Evolutionary conservation across 2,888 invertebrate species (phyloP).

Genomic region (Spatulosminthurus flaviceps): DNA sequence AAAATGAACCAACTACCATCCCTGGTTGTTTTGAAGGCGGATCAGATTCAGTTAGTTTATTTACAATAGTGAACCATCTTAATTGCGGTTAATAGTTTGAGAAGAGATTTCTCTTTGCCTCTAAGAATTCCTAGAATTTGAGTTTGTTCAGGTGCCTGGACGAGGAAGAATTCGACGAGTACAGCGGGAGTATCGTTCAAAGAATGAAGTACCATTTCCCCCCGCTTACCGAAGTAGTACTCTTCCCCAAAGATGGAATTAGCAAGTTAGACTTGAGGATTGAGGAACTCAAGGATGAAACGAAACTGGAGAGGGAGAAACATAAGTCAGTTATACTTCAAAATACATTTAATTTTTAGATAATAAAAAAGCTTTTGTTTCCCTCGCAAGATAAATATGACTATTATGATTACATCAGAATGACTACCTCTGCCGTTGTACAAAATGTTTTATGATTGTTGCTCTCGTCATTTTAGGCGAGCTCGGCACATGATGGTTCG

Average conservation of each 20-base stretch:
- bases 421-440: no score
- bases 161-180: conserved; percentile 56
- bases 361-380: no score
- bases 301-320: conserved; percentile 51
- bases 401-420: no score
- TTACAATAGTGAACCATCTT: no score
- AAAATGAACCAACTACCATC: conserved; percentile 81
- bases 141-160: conserved; percentile 61
- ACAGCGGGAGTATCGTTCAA: conserved; percentile 49
- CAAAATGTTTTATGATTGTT: conserved; percentile 5
- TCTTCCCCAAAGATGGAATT: conserved; percentile 59
- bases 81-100: no score
- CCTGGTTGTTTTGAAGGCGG: conserved; percentile 75
- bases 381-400: no score
- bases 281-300: conserved; percentile 54
- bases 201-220: conserved; percentile 56
- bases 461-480: conserved; percentile 41
- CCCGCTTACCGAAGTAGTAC: conserved; percentile 54
- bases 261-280: conserved; percentile 52
- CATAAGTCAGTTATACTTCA: conserved; percentile 52
- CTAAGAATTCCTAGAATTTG: no score
- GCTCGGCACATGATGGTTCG: conserved; percentile 58
- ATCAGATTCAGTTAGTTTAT: conserved; percentile 74
- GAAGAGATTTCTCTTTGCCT: no score
- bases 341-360: no score